phyloP scores from a whole-genome alignment of 2,113 vertebrate species.

The Hypocryptadius cinnamomeus region DNA sequence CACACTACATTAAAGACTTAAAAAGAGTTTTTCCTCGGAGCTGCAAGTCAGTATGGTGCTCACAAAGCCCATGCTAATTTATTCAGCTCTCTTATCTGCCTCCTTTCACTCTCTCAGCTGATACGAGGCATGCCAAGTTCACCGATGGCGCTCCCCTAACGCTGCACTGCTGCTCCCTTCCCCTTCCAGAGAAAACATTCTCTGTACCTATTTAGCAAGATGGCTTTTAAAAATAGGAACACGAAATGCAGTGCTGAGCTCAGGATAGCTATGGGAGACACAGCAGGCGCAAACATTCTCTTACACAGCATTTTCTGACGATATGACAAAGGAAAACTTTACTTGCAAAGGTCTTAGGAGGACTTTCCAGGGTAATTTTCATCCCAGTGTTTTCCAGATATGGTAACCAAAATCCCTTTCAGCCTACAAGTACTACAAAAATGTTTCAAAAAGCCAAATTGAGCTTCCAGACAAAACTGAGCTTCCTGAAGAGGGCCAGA shows the following conservation, averaged over 20 bases:
- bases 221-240: slow-evolving; percentile 49
- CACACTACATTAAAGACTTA: background rate
- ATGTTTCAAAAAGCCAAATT: background rate
- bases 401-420: background rate
- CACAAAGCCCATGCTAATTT: background rate
- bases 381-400: background rate
- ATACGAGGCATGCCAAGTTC: background rate
- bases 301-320: slow-evolving; percentile 20
- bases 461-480: background rate
- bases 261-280: background rate
- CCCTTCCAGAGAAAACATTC: slow-evolving; percentile 17
- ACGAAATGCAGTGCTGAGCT: background rate
- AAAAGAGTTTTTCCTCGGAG: background rate
- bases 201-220: background rate
- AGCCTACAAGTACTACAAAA: background rate
- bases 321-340: background rate
- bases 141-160: background rate
- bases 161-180: background rate
- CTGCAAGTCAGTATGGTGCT: background rate
- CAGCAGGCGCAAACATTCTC: slow-evolving; percentile 23
- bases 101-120: background rate
- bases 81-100: slow-evolving; percentile 11
- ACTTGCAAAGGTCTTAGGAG: background rate
- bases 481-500: background rate
- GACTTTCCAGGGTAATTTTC: background rate